Base-by-base conservation (phyloP, 92 coral and sea anemone genomes). In the Porites evermanni region DNA sequence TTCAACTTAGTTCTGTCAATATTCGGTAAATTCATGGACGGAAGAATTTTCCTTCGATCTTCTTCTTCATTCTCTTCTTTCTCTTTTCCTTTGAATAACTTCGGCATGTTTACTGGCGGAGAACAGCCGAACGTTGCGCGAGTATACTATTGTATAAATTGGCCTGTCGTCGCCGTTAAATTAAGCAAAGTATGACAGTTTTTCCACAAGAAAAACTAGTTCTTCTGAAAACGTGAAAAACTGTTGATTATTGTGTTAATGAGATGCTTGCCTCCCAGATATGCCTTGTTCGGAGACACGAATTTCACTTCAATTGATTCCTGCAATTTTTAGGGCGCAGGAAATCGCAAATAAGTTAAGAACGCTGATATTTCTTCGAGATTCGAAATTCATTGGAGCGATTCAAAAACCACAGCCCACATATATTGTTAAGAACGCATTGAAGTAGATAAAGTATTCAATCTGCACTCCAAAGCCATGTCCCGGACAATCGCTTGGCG, bases 1-100 rank as follows among this genome's bases (percentile, higher is more conserved):
- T 90, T 92, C 23, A 94, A 79, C 52, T 91, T 88, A 18, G 87
- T 83, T 21, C 83, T 59, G 54, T 93, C 93, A 11, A 93, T 91
- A 38, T 74, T 87, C 51, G 95, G 91, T 26, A 91, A 71, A 60
- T 89, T 81, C 61, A 89, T 86, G 29, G 77, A 86, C 53, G 93
- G 87, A 14, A 91, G 77, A 60, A 91, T 91, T 72, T 88, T 82
- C 75, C 77, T 91, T 19, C 84, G 84, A 59, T 88, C 91, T 47
- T 75, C 87, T 0, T 73, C 87, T 8, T 75, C 83, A 16, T 66
- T 85, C 1, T 71, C 82, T 50, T 91, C 85, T 56, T 83, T 83
- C 20, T 86, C 88, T 64, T 91, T 76, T 79, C 92, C 80, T 65
- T 83, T 85, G 70, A 84, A 87, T 8, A 88, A 76, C 19, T 24